Evolutionary conservation across 2,888 invertebrate genomes (phyloP), one percentile per base, ranked within the genome.

Genomic region (Cosmia trapezina): DNA sequence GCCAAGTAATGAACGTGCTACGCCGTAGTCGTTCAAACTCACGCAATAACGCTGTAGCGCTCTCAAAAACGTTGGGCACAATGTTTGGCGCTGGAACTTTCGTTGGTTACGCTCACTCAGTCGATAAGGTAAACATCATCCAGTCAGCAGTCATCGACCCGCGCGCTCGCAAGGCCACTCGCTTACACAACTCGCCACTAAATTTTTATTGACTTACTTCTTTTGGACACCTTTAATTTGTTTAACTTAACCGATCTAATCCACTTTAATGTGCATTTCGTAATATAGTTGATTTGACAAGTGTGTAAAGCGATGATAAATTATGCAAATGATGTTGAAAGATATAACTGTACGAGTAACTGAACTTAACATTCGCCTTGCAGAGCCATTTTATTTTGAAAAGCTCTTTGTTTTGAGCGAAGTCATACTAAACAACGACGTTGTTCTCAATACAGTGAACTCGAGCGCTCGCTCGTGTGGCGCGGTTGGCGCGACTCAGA

Each of bases 91-190:
- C 80, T 88, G 84, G 88, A 90, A 92, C 92, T 93, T 93, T 93
- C 93, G 90, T 92, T 92, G 93, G 91, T 89, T 89, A 89, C 91
- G 90, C 90, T 91, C 92, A 89, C 91, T 92, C 90, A 86, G 90
- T 89, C 93, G 92, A 92, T 94, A 93, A 93, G 92, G 94, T 94
- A 95, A 95, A 95, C 94, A 95, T 90, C 91, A 91, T 91, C 90
- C 85, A 84, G 88, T 83, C 86, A 86, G 91, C 90, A 93, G 95
- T 95, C 95, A 94, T 92, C 91, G 95, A 95, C 96, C 93, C 87
- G 90, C 86, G 84, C 86, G 88, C 90, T 85, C 85, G 87, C 94
- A 94, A 95, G 94, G 95, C 95, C 95, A 94, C 86, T 90, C 92
- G 91, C 95, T 94, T 95, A 94, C 93, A 94, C 94, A 94, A 94